A percentile compares a stretch with the other conserved stretches of the same genome.
phyloP scores from a whole-genome alignment of 2,797 vertebrate genomes.

The Brachymystax lenok region DNA sequence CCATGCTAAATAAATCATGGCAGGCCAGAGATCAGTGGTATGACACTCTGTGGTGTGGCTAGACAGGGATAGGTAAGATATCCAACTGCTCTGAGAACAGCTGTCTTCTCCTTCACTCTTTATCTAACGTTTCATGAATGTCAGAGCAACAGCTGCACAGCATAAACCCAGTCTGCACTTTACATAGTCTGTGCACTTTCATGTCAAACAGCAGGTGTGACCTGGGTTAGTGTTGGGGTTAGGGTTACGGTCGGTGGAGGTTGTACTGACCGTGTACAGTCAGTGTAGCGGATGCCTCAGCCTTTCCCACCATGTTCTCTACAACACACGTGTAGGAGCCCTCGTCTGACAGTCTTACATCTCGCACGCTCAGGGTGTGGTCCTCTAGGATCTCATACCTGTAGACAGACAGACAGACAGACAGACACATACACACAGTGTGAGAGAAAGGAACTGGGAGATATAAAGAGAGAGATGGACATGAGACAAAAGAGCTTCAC shows the following conservation, averaged over 20 bases:
- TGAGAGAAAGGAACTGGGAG: not conserved
- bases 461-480: no score
- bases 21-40: constrained; percentile 28
- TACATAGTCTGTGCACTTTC: not conserved
- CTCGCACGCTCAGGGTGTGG: constrained; percentile 92
- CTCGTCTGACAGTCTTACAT: constrained; percentile 87
- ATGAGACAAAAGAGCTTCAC: no score
- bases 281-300: constrained; percentile 91
- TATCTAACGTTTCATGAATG: constrained; percentile 19
- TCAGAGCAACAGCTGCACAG: not conserved
- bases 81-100: constrained; percentile 19
- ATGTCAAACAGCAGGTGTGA: not conserved
- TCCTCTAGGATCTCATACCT: constrained; percentile 96
- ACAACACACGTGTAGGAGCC: constrained; percentile 95
- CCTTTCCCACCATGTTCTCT: constrained; percentile 98
- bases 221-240: no score
- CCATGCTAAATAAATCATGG: not conserved
- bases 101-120: constrained; percentile 20
- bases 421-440: no score
- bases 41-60: constrained; percentile 40
- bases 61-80: constrained; percentile 19
- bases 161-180: not conserved
- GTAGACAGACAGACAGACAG: constrained; percentile 18
- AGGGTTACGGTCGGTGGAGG: not conserved
- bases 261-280: constrained; percentile 90